Evolutionary conservation across 2,113 vertebrate species (phyloP), one percentile per base, ranked within the genome.

Genomic region (Hippolais icterina): DNA sequence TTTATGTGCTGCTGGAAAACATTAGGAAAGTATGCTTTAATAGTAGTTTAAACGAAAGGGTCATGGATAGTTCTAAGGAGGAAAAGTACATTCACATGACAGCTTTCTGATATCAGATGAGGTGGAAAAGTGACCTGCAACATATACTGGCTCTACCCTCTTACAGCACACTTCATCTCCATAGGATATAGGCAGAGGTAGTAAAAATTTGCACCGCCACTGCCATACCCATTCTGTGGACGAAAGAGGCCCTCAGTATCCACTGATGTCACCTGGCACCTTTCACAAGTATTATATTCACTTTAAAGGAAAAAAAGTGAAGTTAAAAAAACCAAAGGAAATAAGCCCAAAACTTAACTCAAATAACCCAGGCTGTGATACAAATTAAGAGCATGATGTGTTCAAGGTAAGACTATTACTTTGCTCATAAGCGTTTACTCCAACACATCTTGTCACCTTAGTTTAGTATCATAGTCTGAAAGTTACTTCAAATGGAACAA

Each of bases 301-400:
- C 94, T 97, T 97, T 75, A 95, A 97, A 98, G 86, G 92, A 95
- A 97, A 97, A 98, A 98, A 96, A 98, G 96, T 97, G 98, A 96
- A 97, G 98, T 94, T 97, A 85, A 96, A 93, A 97, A 80, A 95
- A 94, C 70, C 60, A 88, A 96, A 96, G 75, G 33, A 95, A 96
- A 83, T 97, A 80, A 96, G 97, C 97, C 95, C 97, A 98, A 98
- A 97, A 98, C 96, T 96, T 91, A 98, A 98, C 18, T 95, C 75
- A 97, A 93, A 44, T 78, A 92, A 97, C 59, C 90, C 81, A 78
- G 71, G 77, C 60, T 94, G 87, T 84, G 89, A 92, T 80, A 95
- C 24, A 96, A 96, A 94, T 52, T 68, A 92, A 82, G 90, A 95
- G 47, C 29, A 71, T 53, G 41, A 70, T 5, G 24, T 46, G 56